These are phyloP conservation scores for Volucella inflata DNA, from an alignment of 2,888 invertebrate species.

Conservation along the genomic window DNA sequence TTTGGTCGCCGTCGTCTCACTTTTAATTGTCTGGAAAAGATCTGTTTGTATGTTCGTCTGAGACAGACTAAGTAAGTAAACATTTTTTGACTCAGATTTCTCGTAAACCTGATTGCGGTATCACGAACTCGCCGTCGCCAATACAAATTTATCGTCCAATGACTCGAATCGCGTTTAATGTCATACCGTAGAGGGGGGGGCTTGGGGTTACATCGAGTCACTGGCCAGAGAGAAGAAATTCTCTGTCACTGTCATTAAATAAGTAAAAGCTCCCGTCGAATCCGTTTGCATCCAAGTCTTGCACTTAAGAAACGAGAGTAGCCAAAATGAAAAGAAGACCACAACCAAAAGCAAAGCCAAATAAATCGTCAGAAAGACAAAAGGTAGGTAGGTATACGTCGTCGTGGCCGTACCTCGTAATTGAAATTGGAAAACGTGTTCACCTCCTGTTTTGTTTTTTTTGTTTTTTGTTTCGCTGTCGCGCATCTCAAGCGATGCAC, in stretches of 20 bases:
- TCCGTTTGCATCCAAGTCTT: slow-evolving; percentile 3
- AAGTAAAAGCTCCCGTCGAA: slow-evolving; percentile 25
- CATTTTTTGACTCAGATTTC: slow-evolving; percentile 10
- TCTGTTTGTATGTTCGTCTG: slow-evolving; percentile 22
- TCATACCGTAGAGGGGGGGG: not conserved
- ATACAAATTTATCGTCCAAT: slow-evolving; percentile 67
- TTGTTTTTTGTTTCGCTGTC: slow-evolving; percentile 42
- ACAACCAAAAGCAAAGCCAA: no score
- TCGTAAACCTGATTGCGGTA: slow-evolving; percentile 46
- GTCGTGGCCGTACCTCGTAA: slow-evolving; percentile 29
- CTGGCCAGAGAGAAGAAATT: slow-evolving; percentile 27
- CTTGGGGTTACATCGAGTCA: slow-evolving; percentile 54
- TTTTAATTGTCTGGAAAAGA: slow-evolving; percentile 45
- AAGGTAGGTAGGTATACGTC: not conserved
- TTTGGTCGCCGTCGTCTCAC: slow-evolving; percentile 1
- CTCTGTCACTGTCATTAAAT: slow-evolving; percentile 58
- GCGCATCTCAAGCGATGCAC: slow-evolving; percentile 49
- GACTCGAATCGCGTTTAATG: slow-evolving; percentile 34
- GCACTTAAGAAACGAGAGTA: no score
- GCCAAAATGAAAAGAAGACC: no score
- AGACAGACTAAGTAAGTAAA: slow-evolving; percentile 23
- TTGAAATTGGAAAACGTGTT: slow-evolving; percentile 72
- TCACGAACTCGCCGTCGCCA: slow-evolving; percentile 46
- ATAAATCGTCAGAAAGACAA: slow-evolving; percentile 13
- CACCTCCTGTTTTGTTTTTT: slow-evolving; percentile 65